A percentile compares a stretch with the other conserved stretches of the same genome.
These are phyloP conservation scores for Drosophila ezoana DNA, from an alignment of 2,888 invertebrate genomes.

Conservation along the genomic window DNA sequence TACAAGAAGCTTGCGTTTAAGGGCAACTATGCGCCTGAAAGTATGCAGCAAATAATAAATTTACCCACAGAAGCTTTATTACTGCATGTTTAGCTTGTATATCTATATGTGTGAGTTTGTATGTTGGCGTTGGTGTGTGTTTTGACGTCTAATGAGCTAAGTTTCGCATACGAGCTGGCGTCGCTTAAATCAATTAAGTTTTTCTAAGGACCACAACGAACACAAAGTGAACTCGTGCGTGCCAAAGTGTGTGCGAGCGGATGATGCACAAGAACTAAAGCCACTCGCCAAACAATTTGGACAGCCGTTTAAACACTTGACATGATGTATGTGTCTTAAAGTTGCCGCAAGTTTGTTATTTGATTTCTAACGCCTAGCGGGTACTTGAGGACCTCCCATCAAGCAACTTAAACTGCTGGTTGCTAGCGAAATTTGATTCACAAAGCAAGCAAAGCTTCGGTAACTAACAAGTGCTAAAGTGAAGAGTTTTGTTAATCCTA, in stretches of 20 bases:
- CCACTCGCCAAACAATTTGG: conserved; percentile 28
- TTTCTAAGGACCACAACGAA: conserved; percentile 31
- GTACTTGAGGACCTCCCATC: conserved; percentile 6
- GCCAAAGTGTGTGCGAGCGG: conserved; percentile 33
- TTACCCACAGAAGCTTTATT: conserved; percentile 33
- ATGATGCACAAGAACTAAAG: conserved; percentile 10
- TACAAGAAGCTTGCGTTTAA: conserved; percentile 24
- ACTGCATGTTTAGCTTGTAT: conserved; percentile 3
- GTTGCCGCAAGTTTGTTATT: conserved; percentile 54
- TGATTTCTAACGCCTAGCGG: conserved; percentile 52
- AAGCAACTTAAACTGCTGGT: conserved; percentile 6
- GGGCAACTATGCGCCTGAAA: conserved; percentile 30
- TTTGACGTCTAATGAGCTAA: conserved; percentile 39
- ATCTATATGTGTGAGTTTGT: neutral
- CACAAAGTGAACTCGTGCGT: conserved; percentile 65
- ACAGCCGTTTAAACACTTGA: conserved; percentile 57
- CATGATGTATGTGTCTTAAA: conserved; percentile 64
- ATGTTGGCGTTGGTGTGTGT: conserved; percentile 13
- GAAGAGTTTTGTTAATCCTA: conserved; percentile 22
- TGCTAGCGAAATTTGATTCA: conserved; percentile 28
- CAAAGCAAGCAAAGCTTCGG: conserved; percentile 15
- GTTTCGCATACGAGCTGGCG: conserved; percentile 42
- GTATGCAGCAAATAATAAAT: conserved; percentile 52
- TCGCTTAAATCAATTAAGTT: conserved; percentile 68
- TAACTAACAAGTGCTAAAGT: conserved; percentile 26